These are phyloP conservation scores for Celastrina argiolus DNA, from an alignment of 2,888 invertebrate species.

Conservation along the genomic window DNA sequence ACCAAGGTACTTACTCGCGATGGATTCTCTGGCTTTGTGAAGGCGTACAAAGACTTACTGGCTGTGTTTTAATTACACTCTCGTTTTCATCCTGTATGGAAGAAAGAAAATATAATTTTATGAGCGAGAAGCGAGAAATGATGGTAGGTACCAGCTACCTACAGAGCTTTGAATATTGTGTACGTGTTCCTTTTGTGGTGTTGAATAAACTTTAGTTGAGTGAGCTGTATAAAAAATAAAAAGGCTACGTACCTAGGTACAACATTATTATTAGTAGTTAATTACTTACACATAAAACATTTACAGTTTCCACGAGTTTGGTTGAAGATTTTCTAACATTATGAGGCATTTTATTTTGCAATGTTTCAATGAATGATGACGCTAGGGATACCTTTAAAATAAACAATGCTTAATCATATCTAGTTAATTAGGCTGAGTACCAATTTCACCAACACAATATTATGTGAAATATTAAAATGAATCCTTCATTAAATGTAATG, in stretches of 20 bases:
- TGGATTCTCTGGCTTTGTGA: conserved; percentile 42
- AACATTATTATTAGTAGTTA: no score
- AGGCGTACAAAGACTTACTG: conserved; percentile 63
- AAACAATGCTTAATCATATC: background rate
- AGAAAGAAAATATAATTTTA: background rate
- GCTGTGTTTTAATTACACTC: conserved; percentile 48
- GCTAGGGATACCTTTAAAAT: conserved; percentile 46
- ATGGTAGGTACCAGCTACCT: no score
- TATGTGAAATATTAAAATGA: no score
- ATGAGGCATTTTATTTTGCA: conserved; percentile 50
- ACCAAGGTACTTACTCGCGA: background rate
- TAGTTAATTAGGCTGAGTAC: no score
- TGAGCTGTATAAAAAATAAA: no score
- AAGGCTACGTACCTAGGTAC: no score
- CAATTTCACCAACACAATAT: no score
- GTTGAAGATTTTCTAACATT: conserved; percentile 47
- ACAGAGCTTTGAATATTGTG: no score
- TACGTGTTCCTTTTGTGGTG: no score
- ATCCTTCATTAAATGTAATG: no score
- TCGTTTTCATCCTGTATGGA: conserved; percentile 42
- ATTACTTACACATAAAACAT: conserved; percentile 30
- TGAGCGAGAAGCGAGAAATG: background rate
- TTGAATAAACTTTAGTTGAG: no score
- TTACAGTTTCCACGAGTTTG: conserved; percentile 35
- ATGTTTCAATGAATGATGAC: conserved; percentile 47